A percentile compares a stretch with the other conserved stretches of the same genome.
Evolutionary conservation across 2,888 invertebrate genomes (phyloP).

Genomic region (Hypomecis punctinalis): DNA sequence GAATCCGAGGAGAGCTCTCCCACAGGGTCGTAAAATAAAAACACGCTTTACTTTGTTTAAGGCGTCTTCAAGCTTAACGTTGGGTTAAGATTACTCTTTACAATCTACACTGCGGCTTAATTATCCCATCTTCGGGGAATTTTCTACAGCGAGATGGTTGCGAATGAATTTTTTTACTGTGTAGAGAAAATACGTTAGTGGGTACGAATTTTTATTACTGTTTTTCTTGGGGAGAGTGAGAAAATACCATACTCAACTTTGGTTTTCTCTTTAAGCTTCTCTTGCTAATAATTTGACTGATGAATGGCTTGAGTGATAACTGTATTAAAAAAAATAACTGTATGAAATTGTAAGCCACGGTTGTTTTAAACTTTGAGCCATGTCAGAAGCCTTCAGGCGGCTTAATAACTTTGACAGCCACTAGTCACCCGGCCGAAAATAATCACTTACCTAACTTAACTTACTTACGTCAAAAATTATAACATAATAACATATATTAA

Average conservation of each 20-base stretch:
- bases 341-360: too few species aligned
- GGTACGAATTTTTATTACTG: neutral
- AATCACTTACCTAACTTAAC: too few species aligned
- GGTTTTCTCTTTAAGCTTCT: too few species aligned
- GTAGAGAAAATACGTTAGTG: slow-evolving; percentile 19
- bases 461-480: too few species aligned
- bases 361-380: too few species aligned
- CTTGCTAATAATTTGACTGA: too few species aligned
- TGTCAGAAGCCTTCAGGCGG: too few species aligned
- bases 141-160: slow-evolving; percentile 40
- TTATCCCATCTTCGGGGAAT: slow-evolving; percentile 40
- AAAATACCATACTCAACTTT: neutral
- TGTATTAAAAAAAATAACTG: too few species aligned
- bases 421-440: too few species aligned
- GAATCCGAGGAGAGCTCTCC: slow-evolving; percentile 21
- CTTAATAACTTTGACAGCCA: too few species aligned
- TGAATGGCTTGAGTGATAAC: too few species aligned
- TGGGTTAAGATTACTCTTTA: slow-evolving; percentile 39
- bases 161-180: slow-evolving; percentile 44
- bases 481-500: too few species aligned
- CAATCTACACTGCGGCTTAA: slow-evolving; percentile 37
- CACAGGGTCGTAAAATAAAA: slow-evolving; percentile 38
- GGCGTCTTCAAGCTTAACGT: slow-evolving; percentile 41
- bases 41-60: slow-evolving; percentile 38
- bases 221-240: neutral